Conservation (phyloP, 2,113 vertebrate genomes). For the Sinocyclocheilus grahami region DNA sequence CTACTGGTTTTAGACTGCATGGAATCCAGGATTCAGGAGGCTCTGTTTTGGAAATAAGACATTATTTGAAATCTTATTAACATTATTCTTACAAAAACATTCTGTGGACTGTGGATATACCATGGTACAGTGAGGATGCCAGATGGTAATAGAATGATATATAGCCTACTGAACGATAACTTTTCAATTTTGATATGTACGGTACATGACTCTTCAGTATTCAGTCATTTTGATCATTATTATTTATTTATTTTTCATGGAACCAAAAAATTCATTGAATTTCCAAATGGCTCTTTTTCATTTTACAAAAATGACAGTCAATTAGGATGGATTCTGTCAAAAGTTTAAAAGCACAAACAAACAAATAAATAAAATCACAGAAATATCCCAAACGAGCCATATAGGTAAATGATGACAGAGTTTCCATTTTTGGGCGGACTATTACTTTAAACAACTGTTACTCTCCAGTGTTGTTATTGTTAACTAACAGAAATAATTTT, state of each 20-base stretch:
- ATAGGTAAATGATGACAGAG: neutral
- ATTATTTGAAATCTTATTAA: neutral
- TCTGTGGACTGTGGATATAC: neutral
- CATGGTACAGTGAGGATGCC: neutral
- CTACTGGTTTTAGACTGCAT: neutral
- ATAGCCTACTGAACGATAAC: too few relatives aligned
- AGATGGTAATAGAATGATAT: neutral
- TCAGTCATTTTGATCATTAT: neutral
- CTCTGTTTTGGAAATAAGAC: neutral
- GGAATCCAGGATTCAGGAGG: neutral
- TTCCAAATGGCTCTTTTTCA: neutral
- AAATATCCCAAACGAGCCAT: neutral
- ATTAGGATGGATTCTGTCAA: neutral
- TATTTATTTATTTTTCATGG: too few relatives aligned
- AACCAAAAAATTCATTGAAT: neutral
- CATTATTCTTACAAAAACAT: neutral
- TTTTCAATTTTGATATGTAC: neutral
- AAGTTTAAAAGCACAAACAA: neutral
- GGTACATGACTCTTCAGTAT: neutral
- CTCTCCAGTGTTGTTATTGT: neutral
- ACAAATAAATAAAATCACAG: neutral
- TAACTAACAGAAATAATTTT: neutral
- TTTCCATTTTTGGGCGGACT: neutral
- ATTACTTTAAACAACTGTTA: neutral
- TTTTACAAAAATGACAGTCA: neutral